phyloP scores from a whole-genome alignment of 2,113 vertebrate species.

The Ursus arctos region DNA sequence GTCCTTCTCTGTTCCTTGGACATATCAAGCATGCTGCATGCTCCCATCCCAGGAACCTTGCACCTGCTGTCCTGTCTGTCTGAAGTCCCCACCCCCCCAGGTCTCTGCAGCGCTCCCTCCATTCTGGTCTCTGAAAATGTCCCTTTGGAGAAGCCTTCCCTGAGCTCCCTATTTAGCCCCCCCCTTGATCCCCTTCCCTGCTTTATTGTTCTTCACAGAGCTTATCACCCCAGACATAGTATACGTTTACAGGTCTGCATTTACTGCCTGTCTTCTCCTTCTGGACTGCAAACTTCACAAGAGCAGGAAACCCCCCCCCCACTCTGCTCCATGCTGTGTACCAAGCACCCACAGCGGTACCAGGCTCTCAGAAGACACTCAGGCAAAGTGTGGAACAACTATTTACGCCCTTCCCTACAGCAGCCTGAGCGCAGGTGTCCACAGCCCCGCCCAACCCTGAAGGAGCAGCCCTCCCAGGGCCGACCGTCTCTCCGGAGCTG shows the following conservation, averaged over 20 bases:
- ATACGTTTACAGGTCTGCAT: neutral
- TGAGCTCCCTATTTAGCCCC: too few species aligned
- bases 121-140: neutral
- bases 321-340: neutral
- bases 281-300: neutral
- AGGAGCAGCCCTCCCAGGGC: neutral
- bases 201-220: neutral
- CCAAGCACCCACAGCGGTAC: neutral
- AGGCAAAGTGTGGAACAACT: neutral
- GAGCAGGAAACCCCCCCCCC: neutral
- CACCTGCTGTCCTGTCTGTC: neutral
- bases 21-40: neutral
- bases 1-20: neutral
- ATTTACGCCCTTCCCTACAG: neutral
- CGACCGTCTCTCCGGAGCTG: neutral
- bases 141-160: neutral
- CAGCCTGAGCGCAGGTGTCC: fast-evolving
- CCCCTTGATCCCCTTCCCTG: neutral
- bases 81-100: neutral
- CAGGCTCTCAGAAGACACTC: neutral
- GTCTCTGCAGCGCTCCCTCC: neutral
- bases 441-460: neutral
- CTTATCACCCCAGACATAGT: neutral
- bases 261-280: neutral
- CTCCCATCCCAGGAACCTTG: neutral